phyloP scores from a whole-genome alignment of 2,888 invertebrate species.

The Arge pagana region DNA sequence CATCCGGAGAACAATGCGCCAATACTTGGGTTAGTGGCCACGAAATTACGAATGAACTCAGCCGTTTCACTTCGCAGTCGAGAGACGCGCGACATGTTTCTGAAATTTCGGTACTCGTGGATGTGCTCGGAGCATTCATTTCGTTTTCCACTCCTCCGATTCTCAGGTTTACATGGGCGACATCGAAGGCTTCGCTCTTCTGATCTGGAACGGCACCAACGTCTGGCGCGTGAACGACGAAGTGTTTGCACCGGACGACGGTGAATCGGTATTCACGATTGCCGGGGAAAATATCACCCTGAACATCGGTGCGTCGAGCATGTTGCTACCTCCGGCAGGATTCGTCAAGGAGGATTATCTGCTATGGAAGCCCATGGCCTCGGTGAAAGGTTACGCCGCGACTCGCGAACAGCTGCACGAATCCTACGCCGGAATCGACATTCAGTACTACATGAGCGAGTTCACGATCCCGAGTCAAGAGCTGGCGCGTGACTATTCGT shows the following conservation, averaged over 20 bases:
- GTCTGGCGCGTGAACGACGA: constrained; percentile 33
- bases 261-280: constrained; percentile 33
- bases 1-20: constrained; percentile 27
- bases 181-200: constrained; percentile 31
- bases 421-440: constrained; percentile 17
- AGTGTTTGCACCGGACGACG: constrained; percentile 28
- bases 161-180: constrained; percentile 41
- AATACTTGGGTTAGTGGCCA: constrained; percentile 34
- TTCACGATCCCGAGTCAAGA: constrained; percentile 39
- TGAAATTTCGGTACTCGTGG: background rate
- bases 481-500: constrained; percentile 50
- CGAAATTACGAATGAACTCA: background rate
- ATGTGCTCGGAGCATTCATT: no score
- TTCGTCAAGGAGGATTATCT: constrained; percentile 24
- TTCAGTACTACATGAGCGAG: constrained; percentile 28
- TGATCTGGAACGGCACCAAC: constrained; percentile 30
- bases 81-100: background rate
- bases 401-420: constrained; percentile 23
- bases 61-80: background rate
- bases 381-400: constrained; percentile 32
- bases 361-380: constrained; percentile 39
- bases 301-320: constrained; percentile 71
- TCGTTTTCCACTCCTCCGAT: no score
- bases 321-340: constrained; percentile 64
- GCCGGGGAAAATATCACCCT: constrained; percentile 66